These are phyloP conservation scores for Hyles euphorbiae DNA, from an alignment of 1,140 invertebrate genomes.

Conservation along the genomic window DNA sequence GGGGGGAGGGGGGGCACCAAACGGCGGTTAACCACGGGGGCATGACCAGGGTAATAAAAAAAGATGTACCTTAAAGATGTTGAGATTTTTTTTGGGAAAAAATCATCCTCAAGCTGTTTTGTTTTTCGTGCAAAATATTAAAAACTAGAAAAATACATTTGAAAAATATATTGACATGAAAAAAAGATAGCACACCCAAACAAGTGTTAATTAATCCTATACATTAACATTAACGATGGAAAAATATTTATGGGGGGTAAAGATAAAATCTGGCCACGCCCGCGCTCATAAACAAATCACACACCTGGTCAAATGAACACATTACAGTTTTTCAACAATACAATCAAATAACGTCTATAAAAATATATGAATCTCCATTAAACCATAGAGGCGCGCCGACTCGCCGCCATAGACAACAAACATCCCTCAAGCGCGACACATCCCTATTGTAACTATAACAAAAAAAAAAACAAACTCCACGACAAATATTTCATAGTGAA, in stretches of 20 bases:
- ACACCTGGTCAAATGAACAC: background rate
- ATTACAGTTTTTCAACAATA: background rate
- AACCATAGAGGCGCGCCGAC: background rate
- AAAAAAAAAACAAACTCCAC: constrained; percentile 3
- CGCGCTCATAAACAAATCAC: background rate
- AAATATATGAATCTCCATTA: background rate
- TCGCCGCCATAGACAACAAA: background rate
- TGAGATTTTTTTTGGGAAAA: no score
- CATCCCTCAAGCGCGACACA: background rate
- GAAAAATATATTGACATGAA: no score
- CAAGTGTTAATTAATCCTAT: no score
- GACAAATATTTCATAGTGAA: constrained; percentile 1
- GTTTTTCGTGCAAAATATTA: background rate
- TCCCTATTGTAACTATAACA: background rate
- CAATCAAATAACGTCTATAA: background rate
- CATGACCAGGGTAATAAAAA: background rate
- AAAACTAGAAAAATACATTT: background rate
- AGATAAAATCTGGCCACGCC: constrained; percentile 7
- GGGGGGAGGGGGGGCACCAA: background rate
- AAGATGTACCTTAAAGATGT: background rate
- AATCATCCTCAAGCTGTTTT: background rate
- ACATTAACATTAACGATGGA: no score
- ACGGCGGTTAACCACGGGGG: background rate
- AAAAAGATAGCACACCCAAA: no score
- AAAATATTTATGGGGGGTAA: no score